Percentiles rank a stretch among this genome's conserved stretches.
Conservation (phyloP, 2,888 invertebrate species). For the Thymelicus sylvestris region DNA sequence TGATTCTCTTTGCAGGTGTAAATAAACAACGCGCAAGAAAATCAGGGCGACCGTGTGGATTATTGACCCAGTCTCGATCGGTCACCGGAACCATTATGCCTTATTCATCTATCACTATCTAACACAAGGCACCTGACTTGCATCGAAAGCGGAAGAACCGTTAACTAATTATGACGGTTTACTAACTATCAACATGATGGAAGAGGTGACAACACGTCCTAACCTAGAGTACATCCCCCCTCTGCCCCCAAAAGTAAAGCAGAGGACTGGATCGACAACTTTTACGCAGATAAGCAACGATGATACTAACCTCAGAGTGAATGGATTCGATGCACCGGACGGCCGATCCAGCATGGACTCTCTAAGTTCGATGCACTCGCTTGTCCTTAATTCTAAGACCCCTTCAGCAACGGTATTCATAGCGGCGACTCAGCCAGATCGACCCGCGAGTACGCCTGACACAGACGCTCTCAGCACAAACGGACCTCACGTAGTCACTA, state of each 20-base stretch:
- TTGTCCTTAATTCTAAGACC: constrained; percentile 83
- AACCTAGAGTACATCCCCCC: constrained; percentile 82
- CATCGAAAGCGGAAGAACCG: constrained; percentile 70
- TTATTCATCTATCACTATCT: constrained; percentile 73
- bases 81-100: constrained; percentile 82
- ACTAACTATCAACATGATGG: constrained; percentile 75
- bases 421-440: constrained; percentile 81
- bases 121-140: constrained; percentile 69
- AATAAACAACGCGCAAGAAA: constrained; percentile 62
- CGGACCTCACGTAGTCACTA: constrained; percentile 88
- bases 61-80: constrained; percentile 73
- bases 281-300: constrained; percentile 76
- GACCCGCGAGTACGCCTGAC: constrained; percentile 74
- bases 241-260: constrained; percentile 84
- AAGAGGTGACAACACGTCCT: constrained; percentile 78
- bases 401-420: constrained; percentile 83
- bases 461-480: constrained; percentile 69
- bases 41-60: constrained; percentile 61
- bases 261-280: constrained; percentile 70
- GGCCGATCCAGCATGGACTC: constrained; percentile 65
- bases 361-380: constrained; percentile 82
- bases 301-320: constrained; percentile 57
- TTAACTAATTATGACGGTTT: constrained; percentile 78
- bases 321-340: constrained; percentile 64
- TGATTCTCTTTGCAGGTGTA: constrained; percentile 69